Base-by-base conservation (phyloP, 2,888 invertebrate genomes). In the Trissolcus japonicus region DNA sequence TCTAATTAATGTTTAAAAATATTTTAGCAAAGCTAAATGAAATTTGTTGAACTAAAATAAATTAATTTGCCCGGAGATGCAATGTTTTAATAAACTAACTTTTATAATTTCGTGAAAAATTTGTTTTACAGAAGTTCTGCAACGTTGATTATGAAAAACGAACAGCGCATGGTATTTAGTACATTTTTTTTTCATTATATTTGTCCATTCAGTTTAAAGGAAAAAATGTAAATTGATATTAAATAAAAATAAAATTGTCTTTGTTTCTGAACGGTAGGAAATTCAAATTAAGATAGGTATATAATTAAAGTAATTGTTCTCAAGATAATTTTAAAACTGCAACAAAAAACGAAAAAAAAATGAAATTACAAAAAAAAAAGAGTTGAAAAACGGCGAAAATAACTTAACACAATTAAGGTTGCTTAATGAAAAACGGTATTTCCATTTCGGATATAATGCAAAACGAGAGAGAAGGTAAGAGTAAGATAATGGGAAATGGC, bases 401-500 rank as follows among this genome's bases (percentile, higher is more conserved):
- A 68, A 63, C 60, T 56, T 35, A 63, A 55, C 54, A 53, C 56
- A 60, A 76, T 76, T 71, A 76, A 65, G 53, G 13, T 40, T 21
- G 17, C 9, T 71, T 72, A 67, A 76, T 71, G 62, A 76, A 71
- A 76, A 71, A 66, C 55, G 66, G 60, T 66, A 35, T 35, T 76
- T 53, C 51, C 35, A 56, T 69, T 69, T 69, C 55, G 65, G 76
- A 66, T 65, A 57, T 46, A 46, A 46, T 46, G 57, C 71, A 71
- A 76, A 71, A 66, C 55, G 62, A 76, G 72, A 67, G 60, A 63
- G 57, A 72, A 71, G 56, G 72, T 62, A 61, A 53, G 35, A 35
- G 35, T 6, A 57, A 63, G 76, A 67, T 72, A 76, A 76, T 72
- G 76, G 25, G 67, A 76, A 76, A 76, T 72, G 67, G 76, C 72